Percentiles rank a stretch among this genome's conserved stretches.
Conservation (phyloP, 2,113 vertebrate species). For the Acrocephalus kingi region DNA sequence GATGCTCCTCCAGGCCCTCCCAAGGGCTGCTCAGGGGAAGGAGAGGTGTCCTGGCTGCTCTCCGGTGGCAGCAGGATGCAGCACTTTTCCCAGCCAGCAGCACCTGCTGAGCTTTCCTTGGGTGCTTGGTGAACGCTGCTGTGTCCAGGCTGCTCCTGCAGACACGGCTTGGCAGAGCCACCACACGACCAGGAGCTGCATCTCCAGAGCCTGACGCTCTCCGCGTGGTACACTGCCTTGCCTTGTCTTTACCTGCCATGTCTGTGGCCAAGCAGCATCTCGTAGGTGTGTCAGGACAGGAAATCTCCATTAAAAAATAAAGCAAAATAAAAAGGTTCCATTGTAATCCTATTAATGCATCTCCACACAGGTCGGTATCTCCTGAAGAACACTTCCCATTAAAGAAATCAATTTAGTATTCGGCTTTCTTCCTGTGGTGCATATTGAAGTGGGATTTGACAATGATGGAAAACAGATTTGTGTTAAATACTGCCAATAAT, state of each 20-base stretch:
- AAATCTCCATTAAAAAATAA: conserved; percentile 17
- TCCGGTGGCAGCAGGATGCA: not conserved
- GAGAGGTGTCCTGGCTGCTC: not conserved
- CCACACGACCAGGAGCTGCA: not conserved
- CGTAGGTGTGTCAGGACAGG: not conserved
- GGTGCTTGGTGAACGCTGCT: accelerated
- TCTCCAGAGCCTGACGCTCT: not conserved
- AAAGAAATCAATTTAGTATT: conserved; percentile 74
- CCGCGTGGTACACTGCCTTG: accelerated
- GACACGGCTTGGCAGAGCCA: not conserved
- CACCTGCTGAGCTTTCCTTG: not conserved
- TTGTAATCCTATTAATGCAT: conserved; percentile 59
- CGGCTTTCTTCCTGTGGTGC: conserved; percentile 64
- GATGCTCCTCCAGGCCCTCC: not conserved
- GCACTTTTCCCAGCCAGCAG: not conserved
- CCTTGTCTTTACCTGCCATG: not conserved
- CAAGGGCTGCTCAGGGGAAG: not conserved
- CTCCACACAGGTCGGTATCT: conserved; percentile 54
- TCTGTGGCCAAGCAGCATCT: not conserved
- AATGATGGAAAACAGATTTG: conserved; percentile 75
- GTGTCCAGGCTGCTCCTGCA: not conserved
- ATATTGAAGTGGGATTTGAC: conserved; percentile 74
- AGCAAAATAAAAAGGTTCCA: conserved; percentile 24
- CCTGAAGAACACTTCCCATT: conserved; percentile 67
- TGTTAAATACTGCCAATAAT: conserved; percentile 76